A percentile compares a stretch with the other conserved stretches of the same genome.
Evolutionary conservation across 64 coral and sea anemone species (phyloP).

Genomic region (Anthopleura sola): DNA sequence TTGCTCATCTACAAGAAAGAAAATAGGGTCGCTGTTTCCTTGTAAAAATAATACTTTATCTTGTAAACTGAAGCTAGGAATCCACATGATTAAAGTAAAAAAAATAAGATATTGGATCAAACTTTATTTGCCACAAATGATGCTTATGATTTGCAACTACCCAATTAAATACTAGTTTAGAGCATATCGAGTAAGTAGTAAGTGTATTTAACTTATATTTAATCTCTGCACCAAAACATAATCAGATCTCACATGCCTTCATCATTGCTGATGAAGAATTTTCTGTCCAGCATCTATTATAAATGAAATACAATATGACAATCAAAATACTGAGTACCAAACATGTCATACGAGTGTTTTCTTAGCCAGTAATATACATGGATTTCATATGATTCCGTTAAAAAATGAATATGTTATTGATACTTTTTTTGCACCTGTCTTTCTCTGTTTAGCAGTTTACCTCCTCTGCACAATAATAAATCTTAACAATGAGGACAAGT

Average conservation of each 20-base stretch:
- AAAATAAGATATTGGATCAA: too few relatives aligned
- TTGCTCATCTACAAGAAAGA: too few relatives aligned
- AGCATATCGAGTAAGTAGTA: background rate
- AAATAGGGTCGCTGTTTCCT: too few relatives aligned
- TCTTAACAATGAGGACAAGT: background rate
- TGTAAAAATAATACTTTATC: too few relatives aligned
- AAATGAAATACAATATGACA: background rate
- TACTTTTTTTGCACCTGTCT: background rate
- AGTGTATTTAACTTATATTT: background rate
- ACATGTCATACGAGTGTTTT: background rate
- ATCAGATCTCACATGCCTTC: background rate
- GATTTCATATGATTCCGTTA: background rate
- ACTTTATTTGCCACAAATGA: background rate
- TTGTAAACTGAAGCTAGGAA: too few relatives aligned
- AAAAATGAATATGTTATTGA: conserved; percentile 8
- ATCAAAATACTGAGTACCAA: background rate
- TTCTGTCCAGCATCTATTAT: background rate
- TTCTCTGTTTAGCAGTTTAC: background rate
- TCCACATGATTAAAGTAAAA: too few relatives aligned
- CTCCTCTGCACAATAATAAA: background rate
- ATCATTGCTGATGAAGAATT: background rate
- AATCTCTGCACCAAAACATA: background rate
- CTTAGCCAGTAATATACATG: too few relatives aligned
- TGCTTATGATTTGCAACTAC: background rate
- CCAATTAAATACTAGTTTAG: background rate